These are phyloP conservation scores for Rhingia rostrata DNA, from an alignment of 2,888 invertebrate genomes.

Conservation along the genomic window DNA sequence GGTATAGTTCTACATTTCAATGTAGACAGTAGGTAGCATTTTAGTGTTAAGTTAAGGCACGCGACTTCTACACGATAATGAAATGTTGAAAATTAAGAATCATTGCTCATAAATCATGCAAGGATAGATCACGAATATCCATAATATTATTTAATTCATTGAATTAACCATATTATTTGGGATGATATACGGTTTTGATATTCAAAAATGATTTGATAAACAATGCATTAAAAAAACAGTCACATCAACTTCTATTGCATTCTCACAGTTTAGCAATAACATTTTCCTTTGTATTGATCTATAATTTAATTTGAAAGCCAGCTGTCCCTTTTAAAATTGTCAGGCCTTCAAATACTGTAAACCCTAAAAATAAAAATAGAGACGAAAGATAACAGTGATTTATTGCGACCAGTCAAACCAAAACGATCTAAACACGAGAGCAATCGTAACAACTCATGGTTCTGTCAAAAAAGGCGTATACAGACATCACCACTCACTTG, in stretches of 20 bases:
- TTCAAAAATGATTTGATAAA: too few species aligned
- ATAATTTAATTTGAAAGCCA: constrained; percentile 5
- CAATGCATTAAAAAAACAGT: too few species aligned
- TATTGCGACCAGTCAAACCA: constrained; percentile 62
- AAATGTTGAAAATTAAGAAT: constrained; percentile 34
- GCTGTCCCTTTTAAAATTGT: constrained; percentile 42
- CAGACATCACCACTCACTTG: constrained; percentile 51
- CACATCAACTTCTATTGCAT: too few species aligned
- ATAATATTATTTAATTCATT: too few species aligned
- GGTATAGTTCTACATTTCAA: constrained; percentile 21
- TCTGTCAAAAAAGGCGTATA: constrained; percentile 1
- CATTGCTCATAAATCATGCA: constrained; percentile 20
- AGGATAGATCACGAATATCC: background rate
- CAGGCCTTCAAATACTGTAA: constrained; percentile 37
- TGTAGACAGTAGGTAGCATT: background rate
- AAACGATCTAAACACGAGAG: constrained; percentile 50
- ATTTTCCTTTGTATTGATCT: too few species aligned
- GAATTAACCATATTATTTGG: too few species aligned
- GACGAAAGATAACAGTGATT: constrained; percentile 56
- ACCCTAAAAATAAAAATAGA: constrained; percentile 24
- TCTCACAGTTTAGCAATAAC: too few species aligned
- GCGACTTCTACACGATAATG: constrained; percentile 36
- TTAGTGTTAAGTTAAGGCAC: constrained; percentile 44
- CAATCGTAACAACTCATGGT: constrained; percentile 26
- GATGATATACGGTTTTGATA: too few species aligned